Conservation (phyloP, 2,797 vertebrate species). For the Myioborus melanocephalus region DNA sequence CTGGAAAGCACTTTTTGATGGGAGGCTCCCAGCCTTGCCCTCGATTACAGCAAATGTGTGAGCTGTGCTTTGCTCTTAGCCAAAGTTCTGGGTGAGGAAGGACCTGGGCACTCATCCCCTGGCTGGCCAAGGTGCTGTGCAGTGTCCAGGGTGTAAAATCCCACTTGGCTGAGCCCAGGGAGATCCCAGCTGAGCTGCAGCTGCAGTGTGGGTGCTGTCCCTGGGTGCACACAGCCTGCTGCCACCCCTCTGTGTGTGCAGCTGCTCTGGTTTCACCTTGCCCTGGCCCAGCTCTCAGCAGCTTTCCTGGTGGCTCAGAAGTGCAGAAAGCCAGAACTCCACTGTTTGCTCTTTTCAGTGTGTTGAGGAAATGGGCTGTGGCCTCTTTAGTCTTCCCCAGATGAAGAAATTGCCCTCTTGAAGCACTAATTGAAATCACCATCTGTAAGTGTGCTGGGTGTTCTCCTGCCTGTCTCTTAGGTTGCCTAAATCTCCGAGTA, state of each 20-base stretch:
- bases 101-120: background rate
- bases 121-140: background rate
- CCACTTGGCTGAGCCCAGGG: background rate
- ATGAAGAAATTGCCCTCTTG: slow-evolving; percentile 15
- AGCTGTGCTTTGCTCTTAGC: background rate
- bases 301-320: background rate
- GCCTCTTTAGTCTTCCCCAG: slow-evolving; percentile 19
- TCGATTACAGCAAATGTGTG: background rate
- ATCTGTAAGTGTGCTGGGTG: background rate
- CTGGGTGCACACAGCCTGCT: background rate
- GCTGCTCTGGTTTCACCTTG: background rate
- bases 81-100: background rate
- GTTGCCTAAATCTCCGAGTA: background rate
- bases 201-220: rapidly evolving
- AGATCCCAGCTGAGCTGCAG: background rate
- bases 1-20: background rate
- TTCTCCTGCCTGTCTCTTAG: slow-evolving; percentile 12
- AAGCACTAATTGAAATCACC: slow-evolving; percentile 35
- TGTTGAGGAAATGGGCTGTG: background rate
- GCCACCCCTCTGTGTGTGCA: rapidly evolving
- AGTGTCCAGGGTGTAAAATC: background rate
- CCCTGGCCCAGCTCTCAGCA: background rate
- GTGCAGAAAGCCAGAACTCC: background rate
- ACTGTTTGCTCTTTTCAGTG: background rate
- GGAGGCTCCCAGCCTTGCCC: background rate